These are phyloP conservation scores for Melanostoma mellinum DNA, from an alignment of 2,888 invertebrate genomes.

Conservation along the genomic window DNA sequence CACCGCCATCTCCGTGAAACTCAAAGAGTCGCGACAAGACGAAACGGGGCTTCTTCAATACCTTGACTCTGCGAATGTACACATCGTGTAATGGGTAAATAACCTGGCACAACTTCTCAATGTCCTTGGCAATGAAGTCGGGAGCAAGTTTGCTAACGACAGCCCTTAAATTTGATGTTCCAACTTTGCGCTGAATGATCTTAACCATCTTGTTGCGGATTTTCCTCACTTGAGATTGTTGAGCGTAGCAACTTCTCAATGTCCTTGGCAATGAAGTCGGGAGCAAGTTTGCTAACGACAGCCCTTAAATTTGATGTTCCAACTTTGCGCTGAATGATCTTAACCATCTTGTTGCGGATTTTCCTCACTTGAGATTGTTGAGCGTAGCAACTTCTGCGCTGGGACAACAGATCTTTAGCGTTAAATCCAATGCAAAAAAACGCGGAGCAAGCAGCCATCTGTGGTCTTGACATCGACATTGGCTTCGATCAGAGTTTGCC, in stretches of 20 bases:
- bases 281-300: conserved; percentile 97
- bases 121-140: conserved; percentile 99
- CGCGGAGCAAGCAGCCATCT: conserved; percentile 96
- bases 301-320: conserved; percentile 96
- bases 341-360: too few relatives aligned
- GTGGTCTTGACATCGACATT: conserved; percentile 99
- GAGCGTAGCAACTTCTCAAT: conserved; percentile 99
- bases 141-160: conserved; percentile 98
- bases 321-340: too few relatives aligned
- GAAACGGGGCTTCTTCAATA: conserved; percentile 98
- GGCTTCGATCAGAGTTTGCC: conserved; percentile 99
- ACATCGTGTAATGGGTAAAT: conserved; percentile 99
- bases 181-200: conserved; percentile 95
- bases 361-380: too few relatives aligned
- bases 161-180: conserved; percentile 94
- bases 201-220: conserved; percentile 99
- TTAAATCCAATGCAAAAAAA: conserved; percentile 99
- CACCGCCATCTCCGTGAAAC: conserved; percentile 95
- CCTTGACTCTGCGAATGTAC: conserved; percentile 99
- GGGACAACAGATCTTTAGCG: conserved; percentile 95
- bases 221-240: conserved; percentile 96
- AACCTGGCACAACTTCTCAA: conserved; percentile 97
- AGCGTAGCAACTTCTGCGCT: conserved; percentile 99
- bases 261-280: conserved; percentile 99
- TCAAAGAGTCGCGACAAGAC: conserved; percentile 97